Base-by-base conservation (phyloP, 2,888 invertebrate species). In the Lumbricus terrestris region DNA sequence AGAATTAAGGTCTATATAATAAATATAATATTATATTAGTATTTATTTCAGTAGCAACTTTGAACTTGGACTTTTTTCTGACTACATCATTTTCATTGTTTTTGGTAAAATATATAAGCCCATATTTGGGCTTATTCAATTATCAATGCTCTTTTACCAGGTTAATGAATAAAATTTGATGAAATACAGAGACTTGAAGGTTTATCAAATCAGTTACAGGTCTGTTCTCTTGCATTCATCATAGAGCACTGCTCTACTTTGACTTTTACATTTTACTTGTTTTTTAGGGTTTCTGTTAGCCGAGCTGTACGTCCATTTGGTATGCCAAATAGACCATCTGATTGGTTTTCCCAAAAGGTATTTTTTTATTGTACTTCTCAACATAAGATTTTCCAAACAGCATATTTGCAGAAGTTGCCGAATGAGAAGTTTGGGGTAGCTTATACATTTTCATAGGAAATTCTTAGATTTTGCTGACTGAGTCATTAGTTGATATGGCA, bases 281-380 rank as follows among this genome's bases (percentile, higher is more conserved):
- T 89, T 93, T 93, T 20, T 91, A 96, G 98, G 98, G 97, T 97
- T 96, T 97, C 97, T 0, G 97, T 98, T 1, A 97, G 97, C 89
- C 95, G 97, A 82, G 96, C 97, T 0, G 95, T 98, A 20, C 97
- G 97, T 95, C 96, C 97, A 29, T 96, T 97, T 92, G 96, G 96
- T 29, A 97, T 97, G 93, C 96, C 97, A 88, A 96, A 96, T 93
- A 95, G 97, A 91, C 97, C 97, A 0, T 95, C 96, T 0, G 98
- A 97, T 94, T 98, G 97, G 98, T 98, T 98, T 94, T 97, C 97
- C 0, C 97, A 97, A 94, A 97, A 97, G 93, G 95, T 95, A 93
- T 91, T 91, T 90, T 82, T 89, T 35, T 69, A n/a, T 69, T n/a
- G n/a, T 69, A 69, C 29, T n/a, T 69, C 69, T n/a, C n/a, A n/a